Conservation (phyloP, 2,113 vertebrate species). For the Talpa occidentalis region DNA sequence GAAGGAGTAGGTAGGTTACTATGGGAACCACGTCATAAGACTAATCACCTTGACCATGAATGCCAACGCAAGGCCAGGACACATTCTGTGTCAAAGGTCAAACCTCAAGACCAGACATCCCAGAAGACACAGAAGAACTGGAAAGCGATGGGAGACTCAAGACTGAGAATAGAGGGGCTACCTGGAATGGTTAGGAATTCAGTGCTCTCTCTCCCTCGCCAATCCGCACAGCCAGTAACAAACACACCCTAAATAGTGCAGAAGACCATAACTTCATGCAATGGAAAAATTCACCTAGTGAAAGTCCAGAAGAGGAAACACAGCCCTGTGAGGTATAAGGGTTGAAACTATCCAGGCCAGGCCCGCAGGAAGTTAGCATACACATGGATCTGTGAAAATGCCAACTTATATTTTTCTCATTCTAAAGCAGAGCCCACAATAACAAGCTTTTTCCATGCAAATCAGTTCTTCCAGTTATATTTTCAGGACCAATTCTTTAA, state of each 20-base stretch:
- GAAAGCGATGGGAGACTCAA: not conserved
- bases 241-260: not conserved
- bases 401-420: not conserved
- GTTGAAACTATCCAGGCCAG: not conserved
- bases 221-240: not conserved
- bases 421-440: not conserved
- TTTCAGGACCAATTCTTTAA: not conserved
- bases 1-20: no score
- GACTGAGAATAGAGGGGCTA: not conserved
- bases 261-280: not conserved
- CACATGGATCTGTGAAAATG: not conserved
- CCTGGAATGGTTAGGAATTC: fast-evolving
- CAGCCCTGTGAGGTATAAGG: not conserved
- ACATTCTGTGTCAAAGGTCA: no score
- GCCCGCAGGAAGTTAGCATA: not conserved
- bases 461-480: not conserved
- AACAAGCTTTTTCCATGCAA: not conserved
- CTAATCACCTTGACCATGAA: no score
- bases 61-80: no score
- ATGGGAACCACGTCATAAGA: no score
- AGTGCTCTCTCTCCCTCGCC: no score
- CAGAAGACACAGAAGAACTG: not conserved
- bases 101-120: no score
- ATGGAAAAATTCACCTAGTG: not conserved
- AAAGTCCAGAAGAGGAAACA: not conserved